Conservation (phyloP, 2,797 vertebrate species). For the Austrolebias charrua region DNA sequence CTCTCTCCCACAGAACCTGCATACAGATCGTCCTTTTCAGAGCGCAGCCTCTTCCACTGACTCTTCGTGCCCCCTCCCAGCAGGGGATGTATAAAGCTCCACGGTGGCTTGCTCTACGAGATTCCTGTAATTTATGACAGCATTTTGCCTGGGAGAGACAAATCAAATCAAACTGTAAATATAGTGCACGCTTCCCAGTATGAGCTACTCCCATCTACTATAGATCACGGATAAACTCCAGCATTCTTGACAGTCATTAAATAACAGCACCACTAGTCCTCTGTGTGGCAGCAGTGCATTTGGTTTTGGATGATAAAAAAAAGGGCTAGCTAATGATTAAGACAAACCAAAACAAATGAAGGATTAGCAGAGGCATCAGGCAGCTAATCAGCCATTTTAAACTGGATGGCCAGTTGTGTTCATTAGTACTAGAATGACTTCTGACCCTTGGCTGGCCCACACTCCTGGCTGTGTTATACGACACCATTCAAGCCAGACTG, state of each 20-base stretch:
- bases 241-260: slow-evolving; percentile 68
- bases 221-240: slow-evolving; percentile 65
- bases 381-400: slow-evolving; percentile 24
- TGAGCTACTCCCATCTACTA: slow-evolving; percentile 45
- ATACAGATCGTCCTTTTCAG: slow-evolving; percentile 60
- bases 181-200: slow-evolving; percentile 67
- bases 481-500: slow-evolving; percentile 43
- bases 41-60: slow-evolving; percentile 50
- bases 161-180: slow-evolving; percentile 78
- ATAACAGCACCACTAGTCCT: slow-evolving; percentile 72
- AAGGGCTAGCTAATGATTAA: slow-evolving; percentile 55
- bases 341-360: slow-evolving; percentile 40
- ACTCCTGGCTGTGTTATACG: slow-evolving; percentile 59
- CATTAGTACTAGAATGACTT: slow-evolving; percentile 52
- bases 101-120: slow-evolving; percentile 53
- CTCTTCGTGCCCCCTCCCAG: slow-evolving; percentile 59
- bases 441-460: slow-evolving; percentile 49
- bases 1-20: slow-evolving; percentile 58
- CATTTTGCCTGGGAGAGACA: slow-evolving; percentile 63
- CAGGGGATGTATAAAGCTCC: slow-evolving; percentile 61
- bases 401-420: slow-evolving; percentile 11
- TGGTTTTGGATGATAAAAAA: slow-evolving; percentile 69
- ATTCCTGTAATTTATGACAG: slow-evolving; percentile 71
- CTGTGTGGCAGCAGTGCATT: slow-evolving; percentile 61
- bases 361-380: slow-evolving; percentile 32